A percentile compares a stretch with the other conserved stretches of the same genome.
Conservation (phyloP, 2,113 vertebrate species). For the Esox niger region DNA sequence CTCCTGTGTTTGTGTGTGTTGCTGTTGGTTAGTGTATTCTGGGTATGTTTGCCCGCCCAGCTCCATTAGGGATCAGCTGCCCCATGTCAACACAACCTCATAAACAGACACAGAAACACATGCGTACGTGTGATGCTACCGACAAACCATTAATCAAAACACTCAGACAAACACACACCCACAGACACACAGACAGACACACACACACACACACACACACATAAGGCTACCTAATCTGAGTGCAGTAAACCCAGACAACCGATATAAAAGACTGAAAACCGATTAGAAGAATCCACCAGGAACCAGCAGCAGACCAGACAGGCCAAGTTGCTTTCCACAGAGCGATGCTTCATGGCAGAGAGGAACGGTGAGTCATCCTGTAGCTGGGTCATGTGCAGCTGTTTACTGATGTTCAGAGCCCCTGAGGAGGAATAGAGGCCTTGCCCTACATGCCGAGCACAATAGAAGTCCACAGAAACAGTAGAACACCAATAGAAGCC, state of each 20-base stretch:
- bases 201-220: not conserved
- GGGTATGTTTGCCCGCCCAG: slow-evolving; percentile 11
- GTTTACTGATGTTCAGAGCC: not conserved
- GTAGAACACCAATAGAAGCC: not conserved
- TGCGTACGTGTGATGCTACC: too few relatives aligned
- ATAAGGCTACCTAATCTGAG: not conserved
- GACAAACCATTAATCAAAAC: not conserved
- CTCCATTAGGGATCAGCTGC: not conserved
- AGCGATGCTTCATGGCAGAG: not conserved
- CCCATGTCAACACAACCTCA: not conserved
- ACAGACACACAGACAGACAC: not conserved
- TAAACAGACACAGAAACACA: not conserved
- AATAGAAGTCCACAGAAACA: not conserved
- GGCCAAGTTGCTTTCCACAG: not conserved
- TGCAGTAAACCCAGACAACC: slow-evolving; percentile 9
- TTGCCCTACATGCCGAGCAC: not conserved
- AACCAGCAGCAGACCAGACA: not conserved
- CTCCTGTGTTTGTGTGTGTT: slow-evolving; percentile 1
- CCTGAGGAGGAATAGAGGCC: not conserved
- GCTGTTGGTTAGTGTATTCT: slow-evolving; percentile 1
- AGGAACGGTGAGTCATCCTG: not conserved
- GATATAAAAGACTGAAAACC: not conserved
- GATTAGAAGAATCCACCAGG: slow-evolving; percentile 9
- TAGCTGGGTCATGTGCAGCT: not conserved
- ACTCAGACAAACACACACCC: slow-evolving; percentile 3